Percentiles rank a stretch among this genome's conserved stretches.
These are phyloP conservation scores for Cataglyphis livida DNA, from an alignment of 2,888 invertebrate genomes.

Conservation along the genomic window DNA sequence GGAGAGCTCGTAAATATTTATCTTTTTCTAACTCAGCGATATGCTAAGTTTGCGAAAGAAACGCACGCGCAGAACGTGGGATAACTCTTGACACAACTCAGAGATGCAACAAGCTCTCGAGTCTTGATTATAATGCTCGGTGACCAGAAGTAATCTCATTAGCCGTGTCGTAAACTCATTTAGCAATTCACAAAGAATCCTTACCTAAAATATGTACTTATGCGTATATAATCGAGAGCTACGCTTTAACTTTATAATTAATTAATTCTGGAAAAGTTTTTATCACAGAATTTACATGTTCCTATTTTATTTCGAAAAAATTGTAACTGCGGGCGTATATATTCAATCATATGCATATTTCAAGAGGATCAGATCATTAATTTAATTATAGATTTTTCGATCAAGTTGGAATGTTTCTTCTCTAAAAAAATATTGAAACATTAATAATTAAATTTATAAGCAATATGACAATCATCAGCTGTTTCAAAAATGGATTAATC, in stretches of 20 bases:
- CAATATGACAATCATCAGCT: conserved; percentile 50
- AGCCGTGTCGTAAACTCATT: conserved; percentile 69
- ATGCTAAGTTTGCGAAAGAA: conserved; percentile 43
- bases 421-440: background rate
- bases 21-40: conserved; percentile 67
- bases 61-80: conserved; percentile 63
- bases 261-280: conserved; percentile 7
- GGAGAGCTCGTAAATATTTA: conserved; percentile 75
- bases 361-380: background rate
- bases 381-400: background rate
- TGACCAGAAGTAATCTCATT: conserved; percentile 76
- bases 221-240: conserved; percentile 55
- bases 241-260: background rate
- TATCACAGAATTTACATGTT: background rate
- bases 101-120: conserved; percentile 69
- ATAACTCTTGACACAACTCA: conserved; percentile 71
- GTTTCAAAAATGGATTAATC: conserved; percentile 28
- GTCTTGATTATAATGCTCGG: conserved; percentile 70
- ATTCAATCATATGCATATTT: background rate
- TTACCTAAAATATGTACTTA: conserved; percentile 62
- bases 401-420: background rate
- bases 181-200: conserved; percentile 69
- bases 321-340: background rate
- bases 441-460: conserved; percentile 9
- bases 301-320: background rate